Evolutionary conservation across 1,140 invertebrate genomes (phyloP).

Genomic region (Lepidostoma basale): DNA sequence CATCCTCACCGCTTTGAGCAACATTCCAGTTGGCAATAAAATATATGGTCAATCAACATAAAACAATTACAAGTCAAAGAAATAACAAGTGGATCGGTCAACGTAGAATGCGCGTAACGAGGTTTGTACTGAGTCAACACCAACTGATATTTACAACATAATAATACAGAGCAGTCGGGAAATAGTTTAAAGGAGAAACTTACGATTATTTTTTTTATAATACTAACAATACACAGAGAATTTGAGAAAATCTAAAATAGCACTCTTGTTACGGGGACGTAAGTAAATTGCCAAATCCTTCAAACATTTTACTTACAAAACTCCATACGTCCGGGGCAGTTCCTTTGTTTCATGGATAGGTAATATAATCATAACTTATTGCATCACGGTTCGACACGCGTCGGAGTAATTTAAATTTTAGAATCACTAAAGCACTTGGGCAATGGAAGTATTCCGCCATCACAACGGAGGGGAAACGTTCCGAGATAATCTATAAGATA

Average conservation of each 20-base stretch:
- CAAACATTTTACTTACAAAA: slow-evolving; percentile 45
- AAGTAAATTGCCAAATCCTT: slow-evolving; percentile 41
- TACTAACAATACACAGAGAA: slow-evolving; percentile 48
- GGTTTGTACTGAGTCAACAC: slow-evolving; percentile 15
- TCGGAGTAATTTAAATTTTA: slow-evolving; percentile 28
- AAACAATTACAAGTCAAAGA: background rate
- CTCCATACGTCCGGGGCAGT: slow-evolving; percentile 40
- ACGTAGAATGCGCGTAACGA: background rate
- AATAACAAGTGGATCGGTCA: background rate
- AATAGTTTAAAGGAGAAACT: slow-evolving; percentile 43
- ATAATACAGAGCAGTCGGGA: slow-evolving; percentile 43
- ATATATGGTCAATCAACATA: background rate
- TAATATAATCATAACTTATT: slow-evolving; percentile 42
- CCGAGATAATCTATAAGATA: slow-evolving; percentile 30
- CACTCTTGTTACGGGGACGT: slow-evolving; percentile 34
- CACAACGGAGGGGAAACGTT: slow-evolving; percentile 21
- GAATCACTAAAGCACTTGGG: slow-evolving; percentile 41
- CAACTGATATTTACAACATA: slow-evolving; percentile 40
- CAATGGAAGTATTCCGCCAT: background rate
- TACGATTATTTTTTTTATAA: slow-evolving; percentile 43
- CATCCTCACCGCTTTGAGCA: background rate
- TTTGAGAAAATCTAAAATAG: slow-evolving; percentile 47
- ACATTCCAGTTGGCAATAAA: background rate
- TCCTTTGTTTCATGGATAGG: slow-evolving; percentile 46
- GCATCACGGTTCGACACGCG: slow-evolving; percentile 34